Percentiles rank a stretch among this genome's conserved stretches.
Conservation (phyloP, 2,888 invertebrate genomes). For the Ectemnius lituratus region DNA sequence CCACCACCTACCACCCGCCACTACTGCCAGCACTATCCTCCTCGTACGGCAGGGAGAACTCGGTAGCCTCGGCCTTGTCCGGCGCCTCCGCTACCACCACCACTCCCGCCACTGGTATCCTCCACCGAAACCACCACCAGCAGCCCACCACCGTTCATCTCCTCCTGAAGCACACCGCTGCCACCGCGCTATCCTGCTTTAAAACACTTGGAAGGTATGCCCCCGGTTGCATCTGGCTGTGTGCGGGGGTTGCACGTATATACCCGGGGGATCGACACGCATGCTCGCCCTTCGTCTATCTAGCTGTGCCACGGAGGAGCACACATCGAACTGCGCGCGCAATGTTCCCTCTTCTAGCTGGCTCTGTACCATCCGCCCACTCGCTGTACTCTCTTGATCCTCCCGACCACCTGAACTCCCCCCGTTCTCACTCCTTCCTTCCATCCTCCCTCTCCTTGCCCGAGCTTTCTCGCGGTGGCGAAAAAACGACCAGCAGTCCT, state of each 20-base stretch:
- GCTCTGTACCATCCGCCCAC: conserved; percentile 56
- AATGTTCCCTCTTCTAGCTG: conserved; percentile 47
- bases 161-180: conserved; percentile 42
- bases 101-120: conserved; percentile 33
- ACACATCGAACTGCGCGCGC: conserved; percentile 60
- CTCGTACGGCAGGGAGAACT: conserved; percentile 39
- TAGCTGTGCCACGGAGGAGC: conserved; percentile 29
- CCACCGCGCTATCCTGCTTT: conserved; percentile 40
- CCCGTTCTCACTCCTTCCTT: conserved; percentile 20
- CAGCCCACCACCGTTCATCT: conserved; percentile 28
- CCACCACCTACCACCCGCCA: conserved; percentile 19
- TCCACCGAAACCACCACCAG: conserved; percentile 25
- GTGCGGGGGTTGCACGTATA: conserved; percentile 21
- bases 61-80: conserved; percentile 32
- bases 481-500: conserved; percentile 15
- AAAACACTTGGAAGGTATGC: conserved; percentile 46
- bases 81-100: conserved; percentile 28
- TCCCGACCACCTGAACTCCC: conserved; percentile 56
- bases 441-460: conserved; percentile 20
- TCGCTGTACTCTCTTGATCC: conserved; percentile 47
- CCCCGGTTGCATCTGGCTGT: conserved; percentile 29
- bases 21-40: conserved; percentile 39
- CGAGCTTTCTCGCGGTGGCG: conserved; percentile 28
- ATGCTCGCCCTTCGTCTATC: conserved; percentile 33
- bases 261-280: conserved; percentile 30